Evolutionary conservation across 2,888 invertebrate genomes (phyloP), one percentile per base, ranked within the genome.

Genomic region (Drosophila robusta): DNA sequence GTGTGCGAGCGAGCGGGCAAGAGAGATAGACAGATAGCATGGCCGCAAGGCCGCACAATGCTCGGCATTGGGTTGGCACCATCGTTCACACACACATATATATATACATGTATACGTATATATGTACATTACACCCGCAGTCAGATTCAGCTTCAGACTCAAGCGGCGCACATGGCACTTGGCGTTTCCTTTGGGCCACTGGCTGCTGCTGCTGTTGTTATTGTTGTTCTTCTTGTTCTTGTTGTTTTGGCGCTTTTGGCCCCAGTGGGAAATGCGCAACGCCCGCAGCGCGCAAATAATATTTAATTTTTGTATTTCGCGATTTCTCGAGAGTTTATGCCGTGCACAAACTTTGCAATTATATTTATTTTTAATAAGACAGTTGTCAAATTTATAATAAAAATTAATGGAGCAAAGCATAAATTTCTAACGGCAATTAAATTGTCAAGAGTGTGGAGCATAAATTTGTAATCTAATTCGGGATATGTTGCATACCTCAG

Each of bases 91-190:
- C 32, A 55, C 29, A 52, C 42, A 42, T 36, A 56, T 22, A 47
- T 9, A 54, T 14, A 58, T 0, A 26, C 41, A 36, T 36, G 45
- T 8, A 14, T 22, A 57, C 34, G 42, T 32, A 55, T 38, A 41
- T 12, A 62, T 51, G 34, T 34, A 64, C 51, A 61, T 55, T 67
- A 63, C 64, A 66, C 61, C 64, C 56, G 32, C 62, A 71, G 77
- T 71, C 57, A 63, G 78, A 67, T 77, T 75, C 62, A 66, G 57
- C 67, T 64, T 74, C 77, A 70, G 76, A 78, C 68, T 70, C 49
- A 70, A 67, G 71, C 79, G 76, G 70, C 72, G 78, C 85, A 82
- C 83, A 79, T 88, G 83, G 74, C 83, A 88, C 83, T 88, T 83
- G 80, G 69, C 74, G 70, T 70, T 80, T 81, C 73, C 88, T 86